Conservation (phyloP, 1,140 invertebrate species). For the Drosophila lacertosa region DNA sequence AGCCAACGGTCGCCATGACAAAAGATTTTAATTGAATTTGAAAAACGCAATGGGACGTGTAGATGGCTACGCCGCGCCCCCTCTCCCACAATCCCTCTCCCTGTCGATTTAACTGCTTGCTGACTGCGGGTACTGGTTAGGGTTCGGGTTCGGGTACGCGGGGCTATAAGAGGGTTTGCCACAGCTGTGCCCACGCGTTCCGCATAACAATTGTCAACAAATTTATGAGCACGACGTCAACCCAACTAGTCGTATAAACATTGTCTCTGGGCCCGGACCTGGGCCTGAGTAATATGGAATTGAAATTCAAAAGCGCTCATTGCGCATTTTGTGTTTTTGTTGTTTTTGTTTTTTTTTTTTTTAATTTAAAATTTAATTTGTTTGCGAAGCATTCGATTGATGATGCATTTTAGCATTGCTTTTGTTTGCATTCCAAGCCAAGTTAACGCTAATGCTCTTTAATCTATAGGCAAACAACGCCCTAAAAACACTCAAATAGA, state of each 20-base stretch:
- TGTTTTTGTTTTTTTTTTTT: slow-evolving; percentile 25
- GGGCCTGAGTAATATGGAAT: slow-evolving; percentile 30
- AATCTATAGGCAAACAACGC: slow-evolving; percentile 58
- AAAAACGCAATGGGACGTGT: slow-evolving; percentile 78
- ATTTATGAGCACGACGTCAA: slow-evolving; percentile 78
- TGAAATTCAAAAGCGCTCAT: slow-evolving; percentile 49
- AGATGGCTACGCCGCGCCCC: slow-evolving; percentile 17
- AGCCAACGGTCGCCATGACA: slow-evolving; percentile 57
- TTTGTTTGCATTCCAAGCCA: slow-evolving; percentile 51
- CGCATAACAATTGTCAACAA: slow-evolving; percentile 81
- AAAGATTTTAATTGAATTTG: slow-evolving; percentile 83
- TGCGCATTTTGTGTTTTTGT: slow-evolving; percentile 50
- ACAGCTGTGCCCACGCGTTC: slow-evolving; percentile 66
- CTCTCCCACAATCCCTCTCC: neutral
- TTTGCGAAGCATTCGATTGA: slow-evolving; percentile 37
- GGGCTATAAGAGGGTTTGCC: slow-evolving; percentile 31
- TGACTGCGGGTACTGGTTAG: neutral
- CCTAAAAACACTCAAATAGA: slow-evolving; percentile 55
- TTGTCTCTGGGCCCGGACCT: slow-evolving; percentile 22
- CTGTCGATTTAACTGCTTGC: neutral
- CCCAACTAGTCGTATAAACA: slow-evolving; percentile 40
- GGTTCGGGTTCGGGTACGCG: slow-evolving; percentile 24
- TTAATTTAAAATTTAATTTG: slow-evolving; percentile 43
- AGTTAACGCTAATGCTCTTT: slow-evolving; percentile 39
- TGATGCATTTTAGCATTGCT: slow-evolving; percentile 32